phyloP scores from a whole-genome alignment of 2,888 invertebrate genomes.

The Brassicogethes aeneus region DNA sequence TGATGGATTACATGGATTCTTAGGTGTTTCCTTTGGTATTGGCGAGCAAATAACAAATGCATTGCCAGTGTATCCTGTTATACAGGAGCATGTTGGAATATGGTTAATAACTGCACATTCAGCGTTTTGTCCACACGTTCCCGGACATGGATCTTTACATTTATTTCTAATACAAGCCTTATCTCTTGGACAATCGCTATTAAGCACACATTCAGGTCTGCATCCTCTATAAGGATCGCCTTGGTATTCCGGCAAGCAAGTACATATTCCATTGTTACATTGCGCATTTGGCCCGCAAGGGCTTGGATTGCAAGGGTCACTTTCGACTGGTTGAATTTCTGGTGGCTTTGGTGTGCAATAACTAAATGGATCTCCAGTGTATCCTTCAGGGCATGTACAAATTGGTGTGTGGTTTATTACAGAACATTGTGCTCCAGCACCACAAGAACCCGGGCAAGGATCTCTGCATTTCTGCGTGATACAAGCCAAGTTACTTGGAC shows the following conservation, averaged over 20 bases:
- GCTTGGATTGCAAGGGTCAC: slow-evolving; percentile 44
- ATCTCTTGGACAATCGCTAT: slow-evolving; percentile 60
- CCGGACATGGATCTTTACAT: slow-evolving; percentile 70
- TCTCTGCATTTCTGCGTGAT: slow-evolving; percentile 49
- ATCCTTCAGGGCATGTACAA: slow-evolving; percentile 54
- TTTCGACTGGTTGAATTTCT: slow-evolving; percentile 22
- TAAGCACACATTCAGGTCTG: slow-evolving; percentile 73
- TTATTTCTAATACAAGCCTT: slow-evolving; percentile 64
- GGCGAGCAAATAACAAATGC: slow-evolving; percentile 52
- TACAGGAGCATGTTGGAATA: slow-evolving; percentile 67
- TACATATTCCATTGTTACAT: slow-evolving; percentile 60
- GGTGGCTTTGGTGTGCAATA: slow-evolving; percentile 45
- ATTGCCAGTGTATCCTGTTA: slow-evolving; percentile 63
- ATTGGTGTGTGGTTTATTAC: slow-evolving; percentile 62
- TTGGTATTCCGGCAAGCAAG: slow-evolving; percentile 62
- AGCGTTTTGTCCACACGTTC: slow-evolving; percentile 69
- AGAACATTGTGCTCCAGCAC: slow-evolving; percentile 51
- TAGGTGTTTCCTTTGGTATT: slow-evolving; percentile 25
- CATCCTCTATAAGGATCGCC: slow-evolving; percentile 73
- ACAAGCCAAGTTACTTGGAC: slow-evolving; percentile 49
- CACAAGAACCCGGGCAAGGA: slow-evolving; percentile 58
- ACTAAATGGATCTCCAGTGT: slow-evolving; percentile 55
- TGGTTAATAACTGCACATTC: slow-evolving; percentile 69
- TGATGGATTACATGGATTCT: slow-evolving; percentile 46
- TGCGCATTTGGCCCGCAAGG: slow-evolving; percentile 68